Evolutionary conservation across 2,888 invertebrate species (phyloP), one percentile per base, ranked within the genome.

Genomic region (Nomada fucata): DNA sequence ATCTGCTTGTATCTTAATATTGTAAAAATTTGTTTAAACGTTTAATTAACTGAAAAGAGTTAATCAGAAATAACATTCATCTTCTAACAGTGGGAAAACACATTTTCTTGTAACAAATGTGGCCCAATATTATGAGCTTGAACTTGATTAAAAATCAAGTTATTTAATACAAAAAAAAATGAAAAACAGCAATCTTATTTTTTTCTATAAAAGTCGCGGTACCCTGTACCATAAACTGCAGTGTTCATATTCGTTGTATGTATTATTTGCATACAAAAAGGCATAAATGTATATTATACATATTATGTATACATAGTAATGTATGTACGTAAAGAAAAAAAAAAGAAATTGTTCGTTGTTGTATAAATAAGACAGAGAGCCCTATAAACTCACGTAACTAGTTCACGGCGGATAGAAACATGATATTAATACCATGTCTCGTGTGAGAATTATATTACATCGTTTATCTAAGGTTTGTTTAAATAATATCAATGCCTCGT

Each of bases 101-200:
- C 55, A 76, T 81, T 57, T 83, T 76, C 77, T 75, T 70, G 59
- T 61, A 70, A 76, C 61, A 63, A 75, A 57, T 63, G 59, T 86
- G 79, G 76, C 63, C 82, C 73, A 75, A 73, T 60, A 61, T 63
- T 67, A 80, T 55, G 88, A 88, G 87, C 87, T 88, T 80, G 71
- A 71, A 53, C 81, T 88, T 80, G 89, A 86, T 89, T 85, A 18
- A 83, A 83, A 88, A 88, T 88, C 85, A 79, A 84, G 88, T 79
- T 76, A 11, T 59, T 57, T 57, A 52, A 36, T 26, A 42, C 36
- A 77, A 50, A 50, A 50, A 50, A 50, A 36, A 36, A 36, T 9
- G 36, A 36, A 44, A 76, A 78, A 63, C 60, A 73, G 84, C 53
- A 47, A 69, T 73, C 29, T 76, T 74, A 69, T 83, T 64, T 74